Evolutionary conservation across 2,888 invertebrate species (phyloP), one percentile per base, ranked within the genome.

Genomic region (Zootermopsis nevadensis): DNA sequence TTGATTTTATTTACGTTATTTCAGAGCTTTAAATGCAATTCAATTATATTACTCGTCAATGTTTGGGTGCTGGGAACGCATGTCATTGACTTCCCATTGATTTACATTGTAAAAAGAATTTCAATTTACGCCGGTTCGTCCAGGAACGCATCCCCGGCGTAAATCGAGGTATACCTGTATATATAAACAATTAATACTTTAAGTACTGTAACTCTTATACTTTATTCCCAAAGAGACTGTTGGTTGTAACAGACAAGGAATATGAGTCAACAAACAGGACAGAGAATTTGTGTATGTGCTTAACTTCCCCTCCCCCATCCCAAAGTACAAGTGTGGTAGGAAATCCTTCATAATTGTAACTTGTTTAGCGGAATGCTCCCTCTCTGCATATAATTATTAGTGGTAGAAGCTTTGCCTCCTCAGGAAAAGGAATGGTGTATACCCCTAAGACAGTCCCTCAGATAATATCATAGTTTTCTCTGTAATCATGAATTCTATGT

Each of bases 331-430:
- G 19, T 15, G 48, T 1, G 48, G 15, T 48, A 19, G 60, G 60
- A 60, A 27, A 27, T 60, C 15, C 60, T 0, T 2, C n/a, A 60
- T 60, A 60, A n/a, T 60, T 60, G n/a, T 27, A 27, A n/a, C n/a
- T 27, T 60, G 55, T 60, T 60, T 60, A 60, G n/a, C 6, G 60
- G 6, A 60, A 60, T 27, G 6, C 3, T 60, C 60, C 53, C 19
- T 60, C 27, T n/a, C 48, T 60, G 60, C 60, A 60, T 60, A 27
- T 60, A 60, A 60, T 60, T 27, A 60, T 60, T 60, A 60, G n/a
- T 2, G 12, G 60, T 60, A 12, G n/a, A 60, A 60, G 27, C 27
- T 60, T 60, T 60, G 3, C 4, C 2, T 60, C 60, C 60, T 60
- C n/a, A 27, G 60, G 53, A 60, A 60, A 27, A 60, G n/a, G 60